A percentile compares a stretch with the other conserved stretches of the same genome.
These are phyloP conservation scores for Calidris pygmaea DNA, from an alignment of 2,113 vertebrate species.

Conservation along the genomic window DNA sequence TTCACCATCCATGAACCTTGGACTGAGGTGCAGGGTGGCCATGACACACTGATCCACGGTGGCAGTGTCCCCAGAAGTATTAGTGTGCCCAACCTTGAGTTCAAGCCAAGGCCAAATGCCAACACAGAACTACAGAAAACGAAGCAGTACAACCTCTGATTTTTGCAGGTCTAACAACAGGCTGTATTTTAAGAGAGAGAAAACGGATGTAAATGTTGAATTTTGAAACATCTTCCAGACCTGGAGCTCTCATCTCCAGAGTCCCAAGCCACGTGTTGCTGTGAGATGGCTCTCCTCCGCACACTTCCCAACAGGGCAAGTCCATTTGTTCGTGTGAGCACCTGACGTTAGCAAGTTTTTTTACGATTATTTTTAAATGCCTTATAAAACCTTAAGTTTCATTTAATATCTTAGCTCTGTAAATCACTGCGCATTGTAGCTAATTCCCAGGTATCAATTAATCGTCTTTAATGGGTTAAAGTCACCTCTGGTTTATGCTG, in stretches of 20 bases:
- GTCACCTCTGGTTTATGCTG: conserved; percentile 18
- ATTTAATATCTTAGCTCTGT: neutral
- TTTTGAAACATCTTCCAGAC: neutral
- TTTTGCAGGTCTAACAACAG: neutral
- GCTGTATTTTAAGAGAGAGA: neutral
- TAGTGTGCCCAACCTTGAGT: neutral
- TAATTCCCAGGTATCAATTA: conserved; percentile 1
- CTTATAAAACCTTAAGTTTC: neutral
- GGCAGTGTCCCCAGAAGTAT: neutral
- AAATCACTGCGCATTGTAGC: neutral
- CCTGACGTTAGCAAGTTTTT: neutral
- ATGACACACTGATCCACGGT: neutral
- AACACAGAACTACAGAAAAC: neutral
- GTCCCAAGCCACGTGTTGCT: neutral
- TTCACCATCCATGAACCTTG: neutral
- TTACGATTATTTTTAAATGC: neutral
- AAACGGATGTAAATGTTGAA: neutral
- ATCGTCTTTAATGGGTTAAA: conserved; percentile 6
- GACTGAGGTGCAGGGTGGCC: neutral
- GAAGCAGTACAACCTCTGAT: neutral
- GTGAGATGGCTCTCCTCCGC: neutral
- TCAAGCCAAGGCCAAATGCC: neutral
- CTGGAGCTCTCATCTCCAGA: neutral
- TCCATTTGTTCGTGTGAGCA: neutral
- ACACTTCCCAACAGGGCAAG: neutral